These are phyloP conservation scores for Andrena hattorfiana DNA, from an alignment of 2,888 invertebrate species.

Conservation along the genomic window DNA sequence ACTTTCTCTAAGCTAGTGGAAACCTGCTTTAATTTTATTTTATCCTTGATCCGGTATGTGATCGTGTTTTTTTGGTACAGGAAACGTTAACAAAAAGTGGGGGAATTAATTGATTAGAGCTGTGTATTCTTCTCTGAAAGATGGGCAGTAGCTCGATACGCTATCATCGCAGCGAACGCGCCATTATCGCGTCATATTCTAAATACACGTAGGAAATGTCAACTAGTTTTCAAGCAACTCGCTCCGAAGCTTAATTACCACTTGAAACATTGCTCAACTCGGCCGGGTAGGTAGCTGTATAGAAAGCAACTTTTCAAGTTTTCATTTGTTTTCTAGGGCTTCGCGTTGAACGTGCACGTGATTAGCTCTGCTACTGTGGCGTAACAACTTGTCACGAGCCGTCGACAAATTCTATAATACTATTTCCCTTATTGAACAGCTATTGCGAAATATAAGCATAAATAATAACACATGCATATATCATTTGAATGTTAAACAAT, in stretches of 20 bases:
- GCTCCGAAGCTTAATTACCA: slow-evolving; percentile 44
- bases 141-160: slow-evolving; percentile 11
- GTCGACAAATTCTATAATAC: not conserved
- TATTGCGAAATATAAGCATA: not conserved
- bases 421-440: not conserved
- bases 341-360: not conserved
- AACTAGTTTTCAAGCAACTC: slow-evolving; percentile 48
- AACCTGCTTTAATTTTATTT: too few species aligned
- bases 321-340: slow-evolving; percentile 18
- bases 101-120: too few species aligned
- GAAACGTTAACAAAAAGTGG: too few species aligned
- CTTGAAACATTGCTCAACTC: slow-evolving; percentile 43
- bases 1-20: not conserved
- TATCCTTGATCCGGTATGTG: too few species aligned
- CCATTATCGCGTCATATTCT: slow-evolving; percentile 24
- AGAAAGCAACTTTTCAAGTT: slow-evolving; percentile 34
- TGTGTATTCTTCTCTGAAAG: not conserved
- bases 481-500: too few species aligned
- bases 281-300: slow-evolving; percentile 26
- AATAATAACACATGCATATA: too few species aligned
- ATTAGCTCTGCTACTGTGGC: not conserved
- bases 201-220: slow-evolving; percentile 55
- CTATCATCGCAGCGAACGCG: not conserved
- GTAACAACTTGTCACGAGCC: slow-evolving; percentile 7
- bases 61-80: too few species aligned